phyloP scores from a whole-genome alignment of 2,888 invertebrate species.

The Catocala nupta region DNA sequence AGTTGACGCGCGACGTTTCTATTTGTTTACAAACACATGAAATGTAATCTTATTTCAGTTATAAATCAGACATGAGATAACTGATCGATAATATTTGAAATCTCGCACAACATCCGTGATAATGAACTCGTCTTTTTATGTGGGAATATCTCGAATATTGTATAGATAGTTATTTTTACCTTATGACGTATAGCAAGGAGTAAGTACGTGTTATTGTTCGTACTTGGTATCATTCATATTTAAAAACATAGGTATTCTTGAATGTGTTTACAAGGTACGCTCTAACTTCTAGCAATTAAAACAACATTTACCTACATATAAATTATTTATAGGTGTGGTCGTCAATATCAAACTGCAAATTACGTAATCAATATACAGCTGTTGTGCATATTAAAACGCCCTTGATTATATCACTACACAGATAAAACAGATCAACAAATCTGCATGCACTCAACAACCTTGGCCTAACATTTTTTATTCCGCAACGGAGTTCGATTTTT shows the following conservation, averaged over 20 bases:
- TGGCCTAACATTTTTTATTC: conserved; percentile 31
- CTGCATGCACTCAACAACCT: conserved; percentile 40
- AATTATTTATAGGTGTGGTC: conserved; percentile 8
- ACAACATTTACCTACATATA: background rate
- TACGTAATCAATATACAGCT: conserved; percentile 32
- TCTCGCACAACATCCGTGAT: background rate
- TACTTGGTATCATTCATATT: too few relatives aligned
- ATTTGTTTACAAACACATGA: conserved; percentile 43
- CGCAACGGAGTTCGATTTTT: conserved; percentile 43
- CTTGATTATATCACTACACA: conserved; percentile 27
- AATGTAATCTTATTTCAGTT: conserved; percentile 14
- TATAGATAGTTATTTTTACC: too few relatives aligned
- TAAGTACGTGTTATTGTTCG: too few relatives aligned
- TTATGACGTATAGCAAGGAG: too few relatives aligned
- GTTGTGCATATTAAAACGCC: conserved; percentile 19
- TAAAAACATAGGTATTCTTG: too few relatives aligned
- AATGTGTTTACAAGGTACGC: too few relatives aligned
- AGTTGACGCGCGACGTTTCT: background rate
- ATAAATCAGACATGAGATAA: conserved; percentile 21
- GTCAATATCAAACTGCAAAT: conserved; percentile 17
- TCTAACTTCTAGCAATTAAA: too few relatives aligned
- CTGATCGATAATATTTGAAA: conserved; percentile 21
- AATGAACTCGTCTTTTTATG: conserved; percentile 9
- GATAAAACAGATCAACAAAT: conserved; percentile 29
- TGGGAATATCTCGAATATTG: conserved; percentile 15